phyloP scores from a whole-genome alignment of 2,113 vertebrate species.

The Mionectes macconnelli region DNA sequence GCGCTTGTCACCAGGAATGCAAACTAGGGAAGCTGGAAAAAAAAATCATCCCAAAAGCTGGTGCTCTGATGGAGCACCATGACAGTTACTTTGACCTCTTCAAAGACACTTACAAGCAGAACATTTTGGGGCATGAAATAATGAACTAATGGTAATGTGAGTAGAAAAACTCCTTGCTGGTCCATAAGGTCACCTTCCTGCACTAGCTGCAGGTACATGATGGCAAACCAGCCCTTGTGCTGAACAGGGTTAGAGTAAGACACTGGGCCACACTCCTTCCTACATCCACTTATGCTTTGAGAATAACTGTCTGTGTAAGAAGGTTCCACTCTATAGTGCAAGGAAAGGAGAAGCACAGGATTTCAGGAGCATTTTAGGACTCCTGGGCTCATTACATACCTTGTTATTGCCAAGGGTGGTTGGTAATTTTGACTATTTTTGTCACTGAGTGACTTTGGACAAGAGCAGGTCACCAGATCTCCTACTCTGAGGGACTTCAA shows the following conservation, averaged over 20 bases:
- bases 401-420: not conserved
- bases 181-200: not conserved
- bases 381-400: not conserved
- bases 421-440: not conserved
- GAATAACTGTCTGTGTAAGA: not conserved
- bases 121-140: not conserved
- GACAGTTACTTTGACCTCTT: not conserved
- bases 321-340: not conserved
- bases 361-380: not conserved
- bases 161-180: not conserved
- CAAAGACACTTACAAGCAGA: not conserved
- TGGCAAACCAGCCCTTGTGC: not conserved
- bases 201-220: not conserved
- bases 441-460: not conserved
- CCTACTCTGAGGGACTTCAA: not conserved
- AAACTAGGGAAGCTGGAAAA: not conserved
- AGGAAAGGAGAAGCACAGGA: not conserved
- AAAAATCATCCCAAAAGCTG: not conserved
- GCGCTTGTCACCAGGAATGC: not conserved
- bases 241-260: not conserved
- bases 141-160: not conserved
- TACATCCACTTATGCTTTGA: not conserved
- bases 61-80: not conserved
- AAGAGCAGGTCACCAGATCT: not conserved
- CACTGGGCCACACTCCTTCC: not conserved